Base-by-base conservation (phyloP, 2,888 invertebrate genomes). In the Eurytoma adleriae region DNA sequence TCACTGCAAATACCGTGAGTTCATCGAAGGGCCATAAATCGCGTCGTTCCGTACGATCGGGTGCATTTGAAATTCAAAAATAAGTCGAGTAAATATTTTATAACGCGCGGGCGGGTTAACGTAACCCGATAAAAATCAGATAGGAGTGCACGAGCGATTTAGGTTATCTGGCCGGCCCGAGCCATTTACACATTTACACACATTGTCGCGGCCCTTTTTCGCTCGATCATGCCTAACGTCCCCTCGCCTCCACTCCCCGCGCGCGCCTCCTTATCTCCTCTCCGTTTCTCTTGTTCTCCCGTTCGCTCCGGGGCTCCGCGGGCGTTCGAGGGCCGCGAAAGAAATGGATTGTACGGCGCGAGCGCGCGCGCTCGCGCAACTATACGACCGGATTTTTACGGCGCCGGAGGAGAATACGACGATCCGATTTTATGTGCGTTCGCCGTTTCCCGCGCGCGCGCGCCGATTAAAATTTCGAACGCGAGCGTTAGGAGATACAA, bases 381-480 rank as follows among this genome's bases (percentile, higher is more conserved):
- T 71, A 76, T 80, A 76, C 75, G 67, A 73, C 69, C 69, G 40
- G 64, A 69, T 80, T 78, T 80, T 80, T 80, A 80, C 59, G 77
- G 57, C 69, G 0, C n/a, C 0, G n/a, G 48, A 12, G 3, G 61
- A 72, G 73, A 24, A 52, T 69, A 74, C 16, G 73, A 73, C 62
- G 61, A 77, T 74, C 70, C 54, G 69, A 78, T 78, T 77, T 80
- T 77, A 80, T 73, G 72, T 77, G 72, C 48, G 66, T 50, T 24
- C 56, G 62, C 1, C 69, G 64, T 56, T 27, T 56, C 57, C 68
- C 59, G 52, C 40, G 54, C 54, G 14, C 62, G 13, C 14, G 62
- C 54, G 62, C 18, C 80, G 77, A 81, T 81, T 81, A 81, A 78
- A 81, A 78, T 81, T 81, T 78, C 70, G 80, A 81, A 74, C 80